Evolutionary conservation across 2,797 vertebrate species (phyloP).

Genomic region (Clarias pachynema): DNA sequence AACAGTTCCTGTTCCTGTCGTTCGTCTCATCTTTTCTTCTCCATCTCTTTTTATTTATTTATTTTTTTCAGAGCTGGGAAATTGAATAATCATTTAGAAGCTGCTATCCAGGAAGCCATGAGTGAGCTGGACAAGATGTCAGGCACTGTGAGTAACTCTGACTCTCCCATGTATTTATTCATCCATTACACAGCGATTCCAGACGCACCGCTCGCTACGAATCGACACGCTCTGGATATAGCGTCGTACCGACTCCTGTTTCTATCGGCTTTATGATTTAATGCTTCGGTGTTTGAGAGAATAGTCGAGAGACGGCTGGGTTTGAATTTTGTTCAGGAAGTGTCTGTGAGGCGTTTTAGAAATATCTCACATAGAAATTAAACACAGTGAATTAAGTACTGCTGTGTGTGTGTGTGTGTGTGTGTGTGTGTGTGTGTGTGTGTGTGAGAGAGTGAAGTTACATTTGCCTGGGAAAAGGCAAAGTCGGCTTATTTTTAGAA

Average conservation of each 20-base stretch:
- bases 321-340: too few relatives aligned
- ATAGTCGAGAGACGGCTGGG: too few relatives aligned
- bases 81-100: conserved; percentile 98
- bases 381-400: too few relatives aligned
- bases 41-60: not conserved
- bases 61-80: conserved; percentile 84
- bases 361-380: too few relatives aligned
- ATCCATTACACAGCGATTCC: not conserved
- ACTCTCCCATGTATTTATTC: not conserved
- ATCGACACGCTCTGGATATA: not conserved
- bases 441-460: not conserved
- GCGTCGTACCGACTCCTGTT: not conserved
- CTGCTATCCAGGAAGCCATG: conserved; percentile 99
- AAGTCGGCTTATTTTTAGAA: not conserved
- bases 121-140: conserved; percentile 98
- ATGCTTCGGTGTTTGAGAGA: too few relatives aligned
- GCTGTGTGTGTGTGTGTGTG: not conserved
- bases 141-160: conserved; percentile 86
- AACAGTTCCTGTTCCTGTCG: not conserved
- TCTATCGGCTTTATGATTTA: not conserved
- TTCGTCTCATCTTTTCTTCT: not conserved
- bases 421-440: not conserved
- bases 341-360: too few relatives aligned
- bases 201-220: not conserved
- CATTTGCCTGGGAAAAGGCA: not conserved